These are phyloP conservation scores for Hafferia zeledoni DNA, from an alignment of 2,797 vertebrate species.

Conservation along the genomic window DNA sequence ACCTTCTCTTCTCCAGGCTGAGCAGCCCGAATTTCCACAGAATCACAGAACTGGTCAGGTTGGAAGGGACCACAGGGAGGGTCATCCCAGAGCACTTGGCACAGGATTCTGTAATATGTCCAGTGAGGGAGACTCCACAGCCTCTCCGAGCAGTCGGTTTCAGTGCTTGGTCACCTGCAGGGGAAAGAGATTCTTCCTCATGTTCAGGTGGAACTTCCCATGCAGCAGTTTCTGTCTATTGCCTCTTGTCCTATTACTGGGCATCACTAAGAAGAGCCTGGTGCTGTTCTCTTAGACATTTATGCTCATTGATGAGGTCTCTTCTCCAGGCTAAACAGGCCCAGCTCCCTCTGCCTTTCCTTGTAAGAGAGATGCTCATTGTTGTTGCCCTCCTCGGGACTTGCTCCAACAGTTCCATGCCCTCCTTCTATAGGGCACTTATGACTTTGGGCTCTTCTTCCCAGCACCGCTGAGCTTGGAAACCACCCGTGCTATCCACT, in stretches of 20 bases:
- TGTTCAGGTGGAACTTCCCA: neutral
- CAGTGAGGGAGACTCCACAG: no score
- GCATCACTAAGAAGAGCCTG: neutral
- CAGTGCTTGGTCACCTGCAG: neutral
- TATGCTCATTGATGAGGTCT: no score
- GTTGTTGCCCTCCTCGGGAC: no score
- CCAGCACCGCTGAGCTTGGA: no score
- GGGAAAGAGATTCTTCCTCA: neutral
- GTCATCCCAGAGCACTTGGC: neutral
- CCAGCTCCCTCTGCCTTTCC: no score
- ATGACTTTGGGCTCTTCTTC: no score
- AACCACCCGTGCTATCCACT: no score
- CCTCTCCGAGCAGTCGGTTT: neutral
- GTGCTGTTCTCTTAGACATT: neutral
- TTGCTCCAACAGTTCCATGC: no score
- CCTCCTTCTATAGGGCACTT: no score
- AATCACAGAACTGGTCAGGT: neutral
- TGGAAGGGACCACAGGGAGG: neutral
- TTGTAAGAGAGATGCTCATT: no score
- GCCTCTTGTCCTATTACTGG: neutral
- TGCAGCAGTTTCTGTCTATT: neutral
- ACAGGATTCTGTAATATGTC: neutral
- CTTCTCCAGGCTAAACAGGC: no score
- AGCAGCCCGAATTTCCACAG: neutral
- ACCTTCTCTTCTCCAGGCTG: neutral